Percentiles rank a stretch among this genome's conserved stretches.
Evolutionary conservation across 2,797 vertebrate species (phyloP).

Genomic region (Ptychobarbus kaznakovi): DNA sequence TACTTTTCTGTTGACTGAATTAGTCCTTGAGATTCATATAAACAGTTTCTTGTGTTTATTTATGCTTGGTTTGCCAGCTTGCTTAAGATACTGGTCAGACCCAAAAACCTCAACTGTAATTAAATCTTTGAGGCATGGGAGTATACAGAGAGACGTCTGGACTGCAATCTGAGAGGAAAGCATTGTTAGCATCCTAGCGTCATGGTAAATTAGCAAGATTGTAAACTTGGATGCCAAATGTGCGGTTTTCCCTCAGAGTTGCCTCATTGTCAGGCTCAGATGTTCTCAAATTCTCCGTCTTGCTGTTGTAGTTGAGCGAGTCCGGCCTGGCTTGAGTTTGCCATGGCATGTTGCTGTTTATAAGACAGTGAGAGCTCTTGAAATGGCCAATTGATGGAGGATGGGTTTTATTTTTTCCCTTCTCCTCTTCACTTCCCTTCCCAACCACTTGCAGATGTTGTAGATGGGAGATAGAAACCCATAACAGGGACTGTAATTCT

Average conservation of each 20-base stretch:
- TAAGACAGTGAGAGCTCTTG: conserved; percentile 63
- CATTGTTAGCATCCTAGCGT: conserved; percentile 21
- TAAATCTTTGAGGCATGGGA: conserved; percentile 24
- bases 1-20: background rate
- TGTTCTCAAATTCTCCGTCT: conserved; percentile 8
- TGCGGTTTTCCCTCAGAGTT: conserved; percentile 6
- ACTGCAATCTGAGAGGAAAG: conserved; percentile 9
- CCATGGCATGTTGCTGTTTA: conserved; percentile 62
- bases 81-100: background rate
- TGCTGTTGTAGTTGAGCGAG: background rate
- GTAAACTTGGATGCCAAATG: conserved; percentile 48
- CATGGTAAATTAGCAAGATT: conserved; percentile 38
- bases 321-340: conserved; percentile 54
- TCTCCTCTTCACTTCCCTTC: conserved; percentile 64
- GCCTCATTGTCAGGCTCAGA: conserved; percentile 33
- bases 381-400: conserved; percentile 69
- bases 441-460: conserved; percentile 75
- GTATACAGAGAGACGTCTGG: conserved; percentile 33
- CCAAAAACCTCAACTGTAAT: conserved; percentile 8
- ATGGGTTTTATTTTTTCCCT: conserved; percentile 62
- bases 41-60: conserved; percentile 21
- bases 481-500: conserved; percentile 54
- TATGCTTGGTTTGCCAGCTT: conserved; percentile 14
- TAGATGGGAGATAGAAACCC: conserved; percentile 58
- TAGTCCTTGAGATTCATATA: background rate